Percentiles rank a stretch among this genome's conserved stretches.
These are phyloP conservation scores for Baronia brevicornis DNA, from an alignment of 2,888 invertebrate genomes.

Conservation along the genomic window DNA sequence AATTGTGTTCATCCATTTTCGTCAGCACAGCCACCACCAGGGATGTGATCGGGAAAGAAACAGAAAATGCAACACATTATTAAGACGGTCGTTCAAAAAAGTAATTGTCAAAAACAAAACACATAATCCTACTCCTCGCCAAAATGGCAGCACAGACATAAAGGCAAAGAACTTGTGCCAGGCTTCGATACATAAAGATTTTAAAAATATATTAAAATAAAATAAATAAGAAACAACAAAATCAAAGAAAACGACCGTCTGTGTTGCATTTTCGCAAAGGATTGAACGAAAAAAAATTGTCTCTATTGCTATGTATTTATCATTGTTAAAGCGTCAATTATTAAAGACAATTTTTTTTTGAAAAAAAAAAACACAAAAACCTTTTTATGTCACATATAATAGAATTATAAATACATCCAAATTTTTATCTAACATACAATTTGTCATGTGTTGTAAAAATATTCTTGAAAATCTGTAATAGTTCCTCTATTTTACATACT, in stretches of 20 bases:
- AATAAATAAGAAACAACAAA: constrained; percentile 21
- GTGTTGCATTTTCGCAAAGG: constrained; percentile 71
- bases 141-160: constrained; percentile 72
- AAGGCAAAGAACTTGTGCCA: constrained; percentile 30
- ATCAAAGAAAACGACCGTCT: constrained; percentile 55
- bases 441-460: constrained; percentile 32
- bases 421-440: constrained; percentile 44
- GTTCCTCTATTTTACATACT: no score
- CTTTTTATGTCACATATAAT: constrained; percentile 43
- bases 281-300: constrained; percentile 29
- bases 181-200: constrained; percentile 22
- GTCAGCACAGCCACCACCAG: constrained; percentile 24
- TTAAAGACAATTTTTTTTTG: constrained; percentile 28
- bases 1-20: constrained; percentile 8
- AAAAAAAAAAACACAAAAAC: constrained; percentile 23
- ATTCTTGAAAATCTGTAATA: no score
- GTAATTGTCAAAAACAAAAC: constrained; percentile 17
- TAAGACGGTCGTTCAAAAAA: constrained; percentile 47
- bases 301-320: constrained; percentile 19
- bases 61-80: constrained; percentile 76
- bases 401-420: constrained; percentile 51
- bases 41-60: constrained; percentile 61
- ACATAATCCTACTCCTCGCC: constrained; percentile 40
- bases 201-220: constrained; percentile 19
- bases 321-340: constrained; percentile 4